These are phyloP conservation scores for Cichlasoma orientale DNA, from an alignment of 2,797 vertebrate genomes.

Conservation along the genomic window DNA sequence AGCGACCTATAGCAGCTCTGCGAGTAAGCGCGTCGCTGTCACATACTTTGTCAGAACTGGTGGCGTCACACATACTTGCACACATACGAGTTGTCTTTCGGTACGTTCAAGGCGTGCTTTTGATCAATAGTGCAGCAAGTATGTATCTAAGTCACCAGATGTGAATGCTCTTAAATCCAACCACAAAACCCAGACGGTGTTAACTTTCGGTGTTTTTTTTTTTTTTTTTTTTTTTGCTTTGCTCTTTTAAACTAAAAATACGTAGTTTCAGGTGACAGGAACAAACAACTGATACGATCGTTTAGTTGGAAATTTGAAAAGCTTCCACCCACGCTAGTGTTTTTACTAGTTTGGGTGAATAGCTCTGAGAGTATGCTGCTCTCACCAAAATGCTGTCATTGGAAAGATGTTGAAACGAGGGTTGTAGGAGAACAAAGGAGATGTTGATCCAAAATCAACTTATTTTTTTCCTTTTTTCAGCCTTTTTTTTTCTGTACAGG, in stretches of 20 bases:
- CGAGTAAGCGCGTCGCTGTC: neutral
- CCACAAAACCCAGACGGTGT: neutral
- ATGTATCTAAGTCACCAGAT: neutral
- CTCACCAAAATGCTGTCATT: neutral
- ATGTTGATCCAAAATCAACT: neutral
- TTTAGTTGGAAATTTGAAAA: neutral
- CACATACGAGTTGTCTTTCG: neutral
- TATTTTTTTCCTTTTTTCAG: neutral
- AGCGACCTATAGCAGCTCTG: neutral
- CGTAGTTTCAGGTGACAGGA: neutral
- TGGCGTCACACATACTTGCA: no score
- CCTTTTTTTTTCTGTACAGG: neutral
- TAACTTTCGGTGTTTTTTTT: neutral
- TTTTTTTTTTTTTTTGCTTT: no score
- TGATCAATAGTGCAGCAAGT: neutral
- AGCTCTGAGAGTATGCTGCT: neutral
- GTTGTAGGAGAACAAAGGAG: neutral
- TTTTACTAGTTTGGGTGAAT: neutral
- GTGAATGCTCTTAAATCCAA: neutral
- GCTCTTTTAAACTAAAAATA: neutral
- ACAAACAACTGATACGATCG: neutral
- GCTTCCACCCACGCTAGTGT: neutral
- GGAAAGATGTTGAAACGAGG: neutral
- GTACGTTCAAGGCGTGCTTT: neutral
- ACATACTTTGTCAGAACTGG: neutral